Percentiles rank a stretch among this genome's conserved stretches.
These are phyloP conservation scores for Ctena decussata DNA, from an alignment of 2,888 invertebrate species.

Conservation along the genomic window DNA sequence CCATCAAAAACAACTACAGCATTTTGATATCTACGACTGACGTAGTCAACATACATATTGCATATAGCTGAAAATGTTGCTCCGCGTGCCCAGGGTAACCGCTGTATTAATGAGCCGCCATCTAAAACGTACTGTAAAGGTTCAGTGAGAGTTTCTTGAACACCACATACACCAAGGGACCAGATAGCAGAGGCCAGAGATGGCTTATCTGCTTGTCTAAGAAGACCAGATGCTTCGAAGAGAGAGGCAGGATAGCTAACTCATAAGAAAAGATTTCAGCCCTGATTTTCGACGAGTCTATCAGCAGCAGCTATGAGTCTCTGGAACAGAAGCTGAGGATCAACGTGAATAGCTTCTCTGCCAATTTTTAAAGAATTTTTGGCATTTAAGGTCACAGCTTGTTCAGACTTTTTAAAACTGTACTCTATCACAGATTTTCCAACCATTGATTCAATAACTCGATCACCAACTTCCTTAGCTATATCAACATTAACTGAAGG, in stretches of 20 bases:
- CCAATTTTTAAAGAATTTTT: slow-evolving; percentile 1
- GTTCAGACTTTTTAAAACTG: slow-evolving; percentile 6
- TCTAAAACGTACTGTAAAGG: background rate
- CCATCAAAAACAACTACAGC: slow-evolving; percentile 47
- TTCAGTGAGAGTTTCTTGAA: background rate
- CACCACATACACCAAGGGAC: slow-evolving; percentile 10
- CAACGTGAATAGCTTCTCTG: slow-evolving; percentile 15
- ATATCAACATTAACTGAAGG: slow-evolving; percentile 5
- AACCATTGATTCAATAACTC: background rate
- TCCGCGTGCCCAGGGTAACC: slow-evolving; percentile 18
- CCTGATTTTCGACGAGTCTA: background rate
- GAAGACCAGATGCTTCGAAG: slow-evolving; percentile 12
- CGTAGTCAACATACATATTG: slow-evolving; percentile 10
- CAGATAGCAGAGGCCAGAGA: slow-evolving; percentile 12
- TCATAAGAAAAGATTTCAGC: slow-evolving; percentile 1
- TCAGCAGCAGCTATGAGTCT: slow-evolving; percentile 18
- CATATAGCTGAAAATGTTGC: slow-evolving; percentile 10
- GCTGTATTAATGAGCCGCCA: slow-evolving; percentile 17
- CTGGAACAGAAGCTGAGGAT: slow-evolving; percentile 32
- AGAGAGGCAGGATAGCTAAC: slow-evolving; percentile 10
- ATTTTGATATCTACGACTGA: background rate
- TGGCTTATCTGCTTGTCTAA: slow-evolving; percentile 16
- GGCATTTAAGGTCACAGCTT: no score
- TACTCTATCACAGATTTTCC: background rate
- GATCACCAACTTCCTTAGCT: background rate